phyloP scores from a whole-genome alignment of 2,888 invertebrate genomes.

The Mycogona germanica region DNA sequence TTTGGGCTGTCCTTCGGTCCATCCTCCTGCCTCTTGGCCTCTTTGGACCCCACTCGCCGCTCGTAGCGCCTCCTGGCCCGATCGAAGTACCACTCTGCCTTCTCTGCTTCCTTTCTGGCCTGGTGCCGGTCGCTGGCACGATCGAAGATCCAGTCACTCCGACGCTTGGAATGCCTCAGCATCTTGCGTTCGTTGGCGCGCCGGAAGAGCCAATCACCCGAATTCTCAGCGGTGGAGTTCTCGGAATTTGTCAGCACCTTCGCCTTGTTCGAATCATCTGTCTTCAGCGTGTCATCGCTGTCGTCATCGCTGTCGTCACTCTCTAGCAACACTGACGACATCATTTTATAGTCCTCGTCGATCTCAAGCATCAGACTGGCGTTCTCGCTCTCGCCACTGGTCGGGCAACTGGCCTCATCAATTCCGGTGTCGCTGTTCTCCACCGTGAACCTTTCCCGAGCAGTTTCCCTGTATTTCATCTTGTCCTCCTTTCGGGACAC shows the following conservation, averaged over 20 bases:
- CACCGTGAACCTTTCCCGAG: too few species aligned
- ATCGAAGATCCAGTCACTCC: constrained; percentile 13
- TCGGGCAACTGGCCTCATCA: too few species aligned
- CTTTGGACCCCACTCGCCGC: not conserved
- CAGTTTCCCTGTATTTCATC: too few species aligned
- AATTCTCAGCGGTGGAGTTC: not conserved
- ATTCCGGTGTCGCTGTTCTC: too few species aligned
- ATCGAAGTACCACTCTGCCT: constrained; percentile 14
- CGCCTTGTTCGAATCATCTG: too few species aligned
- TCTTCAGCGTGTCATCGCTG: not conserved
- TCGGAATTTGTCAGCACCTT: too few species aligned
- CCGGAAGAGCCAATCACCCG: constrained; percentile 15
- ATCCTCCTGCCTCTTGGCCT: not conserved
- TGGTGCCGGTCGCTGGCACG: constrained; percentile 8
- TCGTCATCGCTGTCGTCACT: not conserved
- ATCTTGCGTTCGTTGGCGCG: constrained; percentile 13
- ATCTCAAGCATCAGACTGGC: too few species aligned
- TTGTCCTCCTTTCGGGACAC: too few species aligned
- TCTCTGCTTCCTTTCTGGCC: constrained; percentile 1
- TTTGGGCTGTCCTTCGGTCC: not conserved
- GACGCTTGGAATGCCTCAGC: not conserved
- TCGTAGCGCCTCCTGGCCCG: too few species aligned
- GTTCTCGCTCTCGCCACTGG: too few species aligned
- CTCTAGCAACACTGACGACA: not conserved
- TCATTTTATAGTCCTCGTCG: too few species aligned